Percentiles rank a stretch among this genome's conserved stretches.
These are phyloP conservation scores for Sebastes cheni DNA, from an alignment of 2,797 vertebrate species.

Conservation along the genomic window DNA sequence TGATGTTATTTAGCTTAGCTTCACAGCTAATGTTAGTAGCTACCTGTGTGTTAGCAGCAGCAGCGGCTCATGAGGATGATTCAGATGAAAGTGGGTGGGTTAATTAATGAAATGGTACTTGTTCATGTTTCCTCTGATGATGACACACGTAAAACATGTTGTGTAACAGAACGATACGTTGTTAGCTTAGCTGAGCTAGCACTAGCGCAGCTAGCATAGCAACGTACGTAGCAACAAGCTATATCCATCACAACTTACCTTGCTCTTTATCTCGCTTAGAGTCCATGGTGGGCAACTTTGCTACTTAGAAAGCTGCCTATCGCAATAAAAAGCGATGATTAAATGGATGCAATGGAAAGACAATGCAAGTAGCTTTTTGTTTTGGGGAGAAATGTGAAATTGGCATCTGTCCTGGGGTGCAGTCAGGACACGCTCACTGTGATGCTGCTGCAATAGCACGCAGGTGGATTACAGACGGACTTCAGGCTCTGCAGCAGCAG, in stretches of 20 bases:
- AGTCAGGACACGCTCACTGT: conserved; percentile 40
- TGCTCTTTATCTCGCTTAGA: conserved; percentile 82
- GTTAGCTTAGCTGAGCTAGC: conserved; percentile 39
- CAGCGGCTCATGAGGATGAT: conserved; percentile 9
- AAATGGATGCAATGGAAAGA: background rate
- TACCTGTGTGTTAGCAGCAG: background rate
- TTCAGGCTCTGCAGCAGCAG: conserved; percentile 32
- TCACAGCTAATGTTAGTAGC: conserved; percentile 31
- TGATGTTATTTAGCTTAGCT: background rate
- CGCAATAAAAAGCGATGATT: background rate
- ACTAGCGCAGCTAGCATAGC: conserved; percentile 49
- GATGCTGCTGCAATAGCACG: conserved; percentile 14
- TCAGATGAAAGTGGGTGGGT: conserved; percentile 40
- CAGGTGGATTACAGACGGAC: conserved; percentile 63
- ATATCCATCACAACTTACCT: conserved; percentile 75
- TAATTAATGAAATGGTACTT: conserved; percentile 11
- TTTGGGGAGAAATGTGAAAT: conserved; percentile 16
- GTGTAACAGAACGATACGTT: background rate
- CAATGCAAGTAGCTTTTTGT: conserved; percentile 1
- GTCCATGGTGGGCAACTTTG: conserved; percentile 75
- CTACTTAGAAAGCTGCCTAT: conserved; percentile 1
- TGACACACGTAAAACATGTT: conserved; percentile 18
- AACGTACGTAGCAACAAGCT: conserved; percentile 50
- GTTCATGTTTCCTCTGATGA: background rate
- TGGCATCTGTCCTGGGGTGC: conserved; percentile 59